These are phyloP conservation scores for Pediacus dermestoides DNA, from an alignment of 2,888 invertebrate species.

Conservation along the genomic window DNA sequence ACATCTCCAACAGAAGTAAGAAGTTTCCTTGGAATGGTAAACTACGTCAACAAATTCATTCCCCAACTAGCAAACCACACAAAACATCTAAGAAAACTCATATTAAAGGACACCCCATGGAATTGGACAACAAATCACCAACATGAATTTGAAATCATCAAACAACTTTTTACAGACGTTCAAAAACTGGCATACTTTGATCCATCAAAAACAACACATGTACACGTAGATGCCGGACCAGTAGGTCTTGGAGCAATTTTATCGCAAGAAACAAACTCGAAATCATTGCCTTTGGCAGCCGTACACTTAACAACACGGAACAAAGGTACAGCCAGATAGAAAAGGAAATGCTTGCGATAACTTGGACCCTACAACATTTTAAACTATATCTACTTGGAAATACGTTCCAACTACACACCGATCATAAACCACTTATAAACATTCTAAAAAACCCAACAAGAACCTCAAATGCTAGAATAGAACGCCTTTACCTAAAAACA, in stretches of 20 bases:
- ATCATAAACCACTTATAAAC: conserved; percentile 9
- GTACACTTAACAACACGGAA: conserved; percentile 7
- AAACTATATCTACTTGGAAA: conserved; percentile 11
- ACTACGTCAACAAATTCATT: conserved; percentile 12
- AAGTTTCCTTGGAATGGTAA: conserved; percentile 13
- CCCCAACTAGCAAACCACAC: conserved; percentile 10
- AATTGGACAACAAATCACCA: conserved; percentile 8
- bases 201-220: not conserved
- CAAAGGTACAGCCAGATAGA: conserved; percentile 12
- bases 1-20: conserved; percentile 8
- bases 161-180: conserved; percentile 3
- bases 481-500: conserved; percentile 7
- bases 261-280: not conserved
- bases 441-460: conserved; percentile 11
- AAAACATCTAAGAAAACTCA: conserved; percentile 4
- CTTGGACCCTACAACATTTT: conserved; percentile 15
- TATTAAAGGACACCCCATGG: conserved; percentile 6
- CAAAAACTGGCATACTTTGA: conserved; percentile 8
- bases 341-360: conserved; percentile 10
- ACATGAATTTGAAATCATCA: conserved; percentile 6
- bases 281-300: conserved; percentile 11
- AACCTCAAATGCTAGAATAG: conserved; percentile 11
- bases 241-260: conserved; percentile 1
- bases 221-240: conserved; percentile 6
- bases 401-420: conserved; percentile 10